Conservation (phyloP, 2,888 invertebrate genomes). For the Phalera bucephala region DNA sequence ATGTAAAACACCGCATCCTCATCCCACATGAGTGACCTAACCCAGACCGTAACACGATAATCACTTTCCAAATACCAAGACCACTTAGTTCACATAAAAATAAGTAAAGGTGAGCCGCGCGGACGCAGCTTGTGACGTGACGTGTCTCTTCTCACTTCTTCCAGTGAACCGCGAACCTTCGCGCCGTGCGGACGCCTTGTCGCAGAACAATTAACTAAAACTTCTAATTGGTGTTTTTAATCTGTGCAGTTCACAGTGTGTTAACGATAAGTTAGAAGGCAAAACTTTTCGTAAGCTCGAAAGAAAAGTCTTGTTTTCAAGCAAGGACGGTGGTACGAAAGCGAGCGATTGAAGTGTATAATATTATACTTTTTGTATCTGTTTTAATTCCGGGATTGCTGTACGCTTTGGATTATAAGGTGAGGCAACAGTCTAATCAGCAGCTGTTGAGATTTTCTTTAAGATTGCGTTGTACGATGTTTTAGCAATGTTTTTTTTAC, state of each 20-base stretch:
- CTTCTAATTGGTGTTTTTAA: constrained; percentile 57
- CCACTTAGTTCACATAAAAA: constrained; percentile 35
- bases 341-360: constrained; percentile 43
- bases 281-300: constrained; percentile 35
- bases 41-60: constrained; percentile 1
- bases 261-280: constrained; percentile 12
- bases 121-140: constrained; percentile 77
- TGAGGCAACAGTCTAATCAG: constrained; percentile 20
- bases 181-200: constrained; percentile 42
- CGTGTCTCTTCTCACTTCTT: constrained; percentile 72
- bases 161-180: constrained; percentile 69
- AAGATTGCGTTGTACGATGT: neutral
- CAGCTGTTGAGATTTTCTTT: neutral
- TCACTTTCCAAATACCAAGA: constrained; percentile 51
- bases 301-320: constrained; percentile 46
- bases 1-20: no score
- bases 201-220: constrained; percentile 25
- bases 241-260: constrained; percentile 29
- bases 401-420: constrained; percentile 41
- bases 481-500: neutral
- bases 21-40: no score
- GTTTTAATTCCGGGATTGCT: constrained; percentile 65
- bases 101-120: constrained; percentile 77
- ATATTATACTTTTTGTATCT: constrained; percentile 45
- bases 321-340: constrained; percentile 67